Conservation (phyloP, 2,113 vertebrate species). For the Triplophysa rosa region DNA sequence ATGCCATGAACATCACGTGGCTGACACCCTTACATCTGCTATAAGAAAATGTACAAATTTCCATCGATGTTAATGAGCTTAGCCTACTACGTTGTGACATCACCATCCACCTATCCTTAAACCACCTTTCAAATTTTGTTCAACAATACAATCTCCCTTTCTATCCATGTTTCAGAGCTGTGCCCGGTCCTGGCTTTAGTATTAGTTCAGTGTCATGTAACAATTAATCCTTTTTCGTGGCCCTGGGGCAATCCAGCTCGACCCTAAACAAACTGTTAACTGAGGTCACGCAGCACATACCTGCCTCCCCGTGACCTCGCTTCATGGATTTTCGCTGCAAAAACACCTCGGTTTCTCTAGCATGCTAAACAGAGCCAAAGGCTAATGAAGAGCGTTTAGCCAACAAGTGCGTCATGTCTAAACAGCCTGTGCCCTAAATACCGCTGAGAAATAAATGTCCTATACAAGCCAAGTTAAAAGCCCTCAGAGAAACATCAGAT, state of each 20-base stretch:
- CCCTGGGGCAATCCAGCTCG: background rate
- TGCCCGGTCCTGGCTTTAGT: slow-evolving; percentile 34
- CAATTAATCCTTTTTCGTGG: background rate
- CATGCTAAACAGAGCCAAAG: background rate
- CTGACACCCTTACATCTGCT: background rate
- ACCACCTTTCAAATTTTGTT: background rate
- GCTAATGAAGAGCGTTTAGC: background rate
- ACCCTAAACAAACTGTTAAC: slow-evolving; percentile 19
- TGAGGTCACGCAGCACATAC: background rate
- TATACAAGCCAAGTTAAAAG: slow-evolving; percentile 23
- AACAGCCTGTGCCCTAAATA: slow-evolving; percentile 15
- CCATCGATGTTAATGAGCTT: no score
- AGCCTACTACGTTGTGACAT: no score
- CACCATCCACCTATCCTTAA: no score
- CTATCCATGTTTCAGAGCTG: background rate
- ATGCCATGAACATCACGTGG: background rate
- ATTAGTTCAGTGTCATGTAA: slow-evolving; percentile 37
- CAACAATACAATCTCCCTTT: background rate
- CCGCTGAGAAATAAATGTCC: slow-evolving; percentile 22
- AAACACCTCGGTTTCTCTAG: background rate
- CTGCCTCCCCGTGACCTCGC: background rate
- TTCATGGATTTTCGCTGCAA: background rate
- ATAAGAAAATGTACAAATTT: no score
- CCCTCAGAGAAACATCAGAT: slow-evolving; percentile 40
- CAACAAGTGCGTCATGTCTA: slow-evolving; percentile 17